Percentiles rank a stretch among this genome's conserved stretches.
phyloP scores from a whole-genome alignment of 2,113 vertebrate species.

The Alouatta palliata region DNA sequence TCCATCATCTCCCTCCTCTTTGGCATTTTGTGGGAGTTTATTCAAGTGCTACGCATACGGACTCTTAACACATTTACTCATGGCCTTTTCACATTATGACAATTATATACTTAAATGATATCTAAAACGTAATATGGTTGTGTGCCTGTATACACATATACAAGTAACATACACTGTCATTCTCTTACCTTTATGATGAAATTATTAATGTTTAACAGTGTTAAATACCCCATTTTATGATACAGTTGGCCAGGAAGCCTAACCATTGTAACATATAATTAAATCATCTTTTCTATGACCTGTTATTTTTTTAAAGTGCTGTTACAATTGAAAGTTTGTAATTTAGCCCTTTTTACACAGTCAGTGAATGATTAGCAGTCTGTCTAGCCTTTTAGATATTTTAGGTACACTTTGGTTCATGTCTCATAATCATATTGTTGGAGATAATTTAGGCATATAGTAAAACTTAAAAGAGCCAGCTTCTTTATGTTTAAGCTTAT shows the following conservation, averaged over 20 bases:
- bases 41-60: neutral
- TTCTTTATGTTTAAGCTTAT: slow-evolving; percentile 52
- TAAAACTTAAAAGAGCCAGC: slow-evolving; percentile 27
- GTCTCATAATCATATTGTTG: slow-evolving; percentile 34
- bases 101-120: neutral
- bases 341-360: slow-evolving; percentile 21
- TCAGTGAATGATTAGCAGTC: slow-evolving; percentile 25
- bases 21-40: slow-evolving; percentile 12
- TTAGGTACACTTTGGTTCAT: slow-evolving; percentile 42
- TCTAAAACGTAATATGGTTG: neutral
- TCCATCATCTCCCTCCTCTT: slow-evolving; percentile 24
- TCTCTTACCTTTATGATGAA: neutral
- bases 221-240: slow-evolving; percentile 37
- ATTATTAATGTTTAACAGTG: slow-evolving; percentile 16
- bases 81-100: neutral
- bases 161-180: neutral
- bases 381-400: slow-evolving; percentile 35
- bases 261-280: neutral
- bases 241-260: neutral
- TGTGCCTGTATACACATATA: neutral
- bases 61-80: neutral
- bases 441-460: slow-evolving; percentile 25
- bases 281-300: neutral
- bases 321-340: slow-evolving; percentile 29
- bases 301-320: slow-evolving; percentile 37